Evolutionary conservation across 2,888 invertebrate species (phyloP).

Genomic region (Amiota communis): DNA sequence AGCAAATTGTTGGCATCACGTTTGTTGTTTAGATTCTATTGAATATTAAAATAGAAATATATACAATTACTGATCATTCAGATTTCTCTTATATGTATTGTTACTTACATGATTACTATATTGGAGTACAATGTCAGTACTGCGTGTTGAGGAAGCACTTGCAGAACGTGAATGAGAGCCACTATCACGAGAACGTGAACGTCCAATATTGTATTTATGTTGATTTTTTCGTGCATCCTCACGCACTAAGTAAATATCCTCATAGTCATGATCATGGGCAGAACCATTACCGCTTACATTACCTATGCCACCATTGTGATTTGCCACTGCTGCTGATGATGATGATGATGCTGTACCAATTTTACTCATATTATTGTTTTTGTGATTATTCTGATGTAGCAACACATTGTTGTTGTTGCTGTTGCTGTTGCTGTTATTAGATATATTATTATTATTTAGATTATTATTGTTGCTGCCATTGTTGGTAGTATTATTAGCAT

Average conservation of each 20-base stretch:
- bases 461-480: slow-evolving; percentile 42
- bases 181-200: slow-evolving; percentile 79
- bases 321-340: slow-evolving; percentile 37
- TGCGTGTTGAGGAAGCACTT: slow-evolving; percentile 75
- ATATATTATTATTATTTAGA: slow-evolving; percentile 39
- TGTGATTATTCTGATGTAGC: slow-evolving; percentile 26
- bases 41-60: background rate
- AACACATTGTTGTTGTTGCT: slow-evolving; percentile 37
- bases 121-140: slow-evolving; percentile 72
- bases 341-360: slow-evolving; percentile 42
- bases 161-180: slow-evolving; percentile 85
- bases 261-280: slow-evolving; percentile 81
- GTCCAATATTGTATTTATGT: slow-evolving; percentile 68
- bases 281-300: background rate
- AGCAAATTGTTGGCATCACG: slow-evolving; percentile 58
- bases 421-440: slow-evolving; percentile 47
- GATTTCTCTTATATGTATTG: slow-evolving; percentile 33
- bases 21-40: slow-evolving; percentile 70
- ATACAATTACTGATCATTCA: slow-evolving; percentile 9
- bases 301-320: slow-evolving; percentile 37
- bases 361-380: slow-evolving; percentile 15
- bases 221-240: slow-evolving; percentile 75
- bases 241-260: slow-evolving; percentile 84
- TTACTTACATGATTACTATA: slow-evolving; percentile 72
- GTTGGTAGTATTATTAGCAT: slow-evolving; percentile 43